Percentiles rank a stretch among this genome's conserved stretches.
phyloP scores from a whole-genome alignment of 2,113 vertebrate genomes.

The Gambusia affinis region DNA sequence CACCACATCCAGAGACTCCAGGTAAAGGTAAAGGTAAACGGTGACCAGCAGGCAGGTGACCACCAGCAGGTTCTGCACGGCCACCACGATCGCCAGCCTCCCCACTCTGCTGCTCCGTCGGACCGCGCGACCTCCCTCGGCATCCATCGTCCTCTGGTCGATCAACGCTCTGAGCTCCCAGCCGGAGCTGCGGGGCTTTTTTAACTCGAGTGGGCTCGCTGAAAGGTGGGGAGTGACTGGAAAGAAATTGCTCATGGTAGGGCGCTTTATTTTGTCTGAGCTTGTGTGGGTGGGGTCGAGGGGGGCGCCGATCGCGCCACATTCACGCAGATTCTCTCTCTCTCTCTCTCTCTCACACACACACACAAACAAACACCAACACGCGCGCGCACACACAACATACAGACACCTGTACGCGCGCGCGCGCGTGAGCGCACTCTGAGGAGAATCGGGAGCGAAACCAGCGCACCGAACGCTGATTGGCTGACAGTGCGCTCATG shows the following conservation, averaged over 20 bases:
- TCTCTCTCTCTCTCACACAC: neutral
- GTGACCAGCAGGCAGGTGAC: slow-evolving; percentile 46
- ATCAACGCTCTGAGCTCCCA: slow-evolving; percentile 19
- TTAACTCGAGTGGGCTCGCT: slow-evolving; percentile 1
- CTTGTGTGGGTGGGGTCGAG: slow-evolving; percentile 26
- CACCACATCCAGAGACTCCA: neutral
- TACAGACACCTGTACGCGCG: neutral
- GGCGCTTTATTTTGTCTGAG: slow-evolving; percentile 7
- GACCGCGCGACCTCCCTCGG: slow-evolving; percentile 17
- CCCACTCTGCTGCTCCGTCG: neutral
- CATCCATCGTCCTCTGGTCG: slow-evolving; percentile 42
- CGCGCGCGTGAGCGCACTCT: neutral
- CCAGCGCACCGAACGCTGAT: slow-evolving; percentile 35
- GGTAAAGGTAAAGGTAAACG: slow-evolving; percentile 33
- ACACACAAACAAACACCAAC: neutral
- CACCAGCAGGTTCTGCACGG: slow-evolving; percentile 59
- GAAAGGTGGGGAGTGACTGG: slow-evolving; percentile 54
- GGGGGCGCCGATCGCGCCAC: slow-evolving; percentile 9
- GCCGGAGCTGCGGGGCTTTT: slow-evolving; percentile 32
- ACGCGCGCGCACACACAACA: neutral
- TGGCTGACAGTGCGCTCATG: slow-evolving; percentile 5
- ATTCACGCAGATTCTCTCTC: neutral
- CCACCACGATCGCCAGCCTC: slow-evolving; percentile 40
- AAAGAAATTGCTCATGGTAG: slow-evolving; percentile 30
- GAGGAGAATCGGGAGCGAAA: slow-evolving; percentile 14